Evolutionary conservation across 2,113 vertebrate species (phyloP).

Genomic region (Anguilla japonica): DNA sequence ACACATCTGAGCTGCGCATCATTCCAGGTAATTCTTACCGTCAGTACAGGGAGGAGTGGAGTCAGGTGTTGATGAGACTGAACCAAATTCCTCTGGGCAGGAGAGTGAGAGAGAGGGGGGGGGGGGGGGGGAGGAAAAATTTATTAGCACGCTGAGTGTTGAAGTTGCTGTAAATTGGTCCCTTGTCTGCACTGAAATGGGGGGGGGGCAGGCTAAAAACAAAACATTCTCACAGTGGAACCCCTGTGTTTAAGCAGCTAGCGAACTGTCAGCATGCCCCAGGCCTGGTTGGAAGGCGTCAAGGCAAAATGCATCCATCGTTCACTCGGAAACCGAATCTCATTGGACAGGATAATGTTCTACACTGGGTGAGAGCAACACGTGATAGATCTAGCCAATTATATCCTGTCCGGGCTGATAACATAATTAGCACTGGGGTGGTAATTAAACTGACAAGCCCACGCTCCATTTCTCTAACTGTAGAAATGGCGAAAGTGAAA

Average conservation of each 20-base stretch:
- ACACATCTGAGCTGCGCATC: too few species aligned
- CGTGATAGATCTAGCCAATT: not conserved
- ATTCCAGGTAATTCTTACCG: conserved; percentile 53
- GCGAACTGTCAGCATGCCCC: not conserved
- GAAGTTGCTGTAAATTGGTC: not conserved
- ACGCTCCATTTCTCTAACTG: not conserved
- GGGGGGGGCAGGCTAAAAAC: not conserved
- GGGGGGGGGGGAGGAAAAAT: too few species aligned
- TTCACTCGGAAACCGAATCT: not conserved
- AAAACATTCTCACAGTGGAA: not conserved
- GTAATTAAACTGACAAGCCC: too few species aligned
- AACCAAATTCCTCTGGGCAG: conserved; percentile 72
- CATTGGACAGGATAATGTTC: not conserved
- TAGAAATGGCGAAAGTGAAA: too few species aligned
- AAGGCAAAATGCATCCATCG: not conserved
- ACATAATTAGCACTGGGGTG: not conserved
- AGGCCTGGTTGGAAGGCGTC: not conserved
- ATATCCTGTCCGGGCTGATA: not conserved
- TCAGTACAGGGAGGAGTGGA: conserved; percentile 76
- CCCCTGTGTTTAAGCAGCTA: not conserved
- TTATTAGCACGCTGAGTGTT: not conserved
- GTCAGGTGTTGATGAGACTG: conserved; percentile 75
- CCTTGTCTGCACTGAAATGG: not conserved
- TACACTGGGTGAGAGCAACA: not conserved
- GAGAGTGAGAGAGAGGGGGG: too few species aligned